Evolutionary conservation across 2,113 vertebrate genomes (phyloP).

Genomic region (Lipophrys pholis): DNA sequence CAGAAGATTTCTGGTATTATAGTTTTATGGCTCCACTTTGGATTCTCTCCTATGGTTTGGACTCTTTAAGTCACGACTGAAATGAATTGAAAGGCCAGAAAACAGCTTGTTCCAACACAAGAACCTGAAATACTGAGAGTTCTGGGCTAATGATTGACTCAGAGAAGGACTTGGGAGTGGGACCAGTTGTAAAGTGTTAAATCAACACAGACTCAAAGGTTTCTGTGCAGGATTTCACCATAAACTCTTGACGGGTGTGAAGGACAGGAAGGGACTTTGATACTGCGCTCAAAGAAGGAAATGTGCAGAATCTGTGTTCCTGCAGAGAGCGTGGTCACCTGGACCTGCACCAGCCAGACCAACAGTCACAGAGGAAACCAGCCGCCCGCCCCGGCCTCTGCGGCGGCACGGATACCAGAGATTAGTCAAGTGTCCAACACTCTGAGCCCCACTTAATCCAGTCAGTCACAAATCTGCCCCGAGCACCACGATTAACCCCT

Average conservation of each 20-base stretch:
- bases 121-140: not conserved
- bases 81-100: no score
- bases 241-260: not conserved
- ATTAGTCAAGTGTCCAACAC: conserved; percentile 73
- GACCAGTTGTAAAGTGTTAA: conserved; percentile 38
- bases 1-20: no score
- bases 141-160: conserved; percentile 56
- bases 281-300: not conserved
- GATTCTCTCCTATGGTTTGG: no score
- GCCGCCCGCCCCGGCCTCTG: not conserved
- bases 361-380: no score
- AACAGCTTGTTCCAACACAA: conserved; percentile 5
- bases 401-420: conserved; percentile 53
- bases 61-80: no score
- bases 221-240: not conserved
- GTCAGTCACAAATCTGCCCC: conserved; percentile 77
- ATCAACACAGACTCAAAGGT: conserved; percentile 26
- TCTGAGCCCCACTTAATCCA: conserved; percentile 75
- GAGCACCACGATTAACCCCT: conserved; percentile 72
- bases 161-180: conserved; percentile 30
- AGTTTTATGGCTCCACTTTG: no score
- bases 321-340: no score
- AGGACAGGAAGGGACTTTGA: not conserved
- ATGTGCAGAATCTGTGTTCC: no score
- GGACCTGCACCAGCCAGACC: no score